These are phyloP conservation scores for Crax fasciolata DNA, from an alignment of 2,797 vertebrate species.

Conservation along the genomic window DNA sequence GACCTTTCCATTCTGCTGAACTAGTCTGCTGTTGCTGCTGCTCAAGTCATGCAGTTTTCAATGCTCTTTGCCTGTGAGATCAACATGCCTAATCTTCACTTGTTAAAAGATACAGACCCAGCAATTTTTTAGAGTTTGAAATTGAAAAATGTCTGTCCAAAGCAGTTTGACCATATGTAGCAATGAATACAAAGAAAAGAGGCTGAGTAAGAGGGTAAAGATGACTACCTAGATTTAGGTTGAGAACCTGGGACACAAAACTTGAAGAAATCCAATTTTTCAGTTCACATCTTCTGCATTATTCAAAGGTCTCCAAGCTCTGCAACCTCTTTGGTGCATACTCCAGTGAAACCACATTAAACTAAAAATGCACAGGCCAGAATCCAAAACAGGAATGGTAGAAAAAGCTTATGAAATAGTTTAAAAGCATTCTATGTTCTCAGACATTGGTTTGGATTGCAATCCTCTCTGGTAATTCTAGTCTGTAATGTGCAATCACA, in stretches of 20 bases:
- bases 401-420: not conserved
- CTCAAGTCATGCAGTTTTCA: not conserved
- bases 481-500: not conserved
- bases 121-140: not conserved
- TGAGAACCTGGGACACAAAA: not conserved
- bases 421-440: not conserved
- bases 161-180: not conserved
- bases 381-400: not conserved
- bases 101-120: not conserved
- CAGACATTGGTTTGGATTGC: not conserved
- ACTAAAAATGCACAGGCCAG: not conserved
- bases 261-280: conserved; percentile 71
- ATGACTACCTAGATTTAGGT: not conserved
- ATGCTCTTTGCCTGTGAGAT: not conserved
- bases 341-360: conserved; percentile 5
- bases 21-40: not conserved
- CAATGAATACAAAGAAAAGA: not conserved
- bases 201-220: not conserved
- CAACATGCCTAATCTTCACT: not conserved
- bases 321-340: conserved; percentile 17
- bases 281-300: conserved; percentile 54
- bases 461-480: not conserved
- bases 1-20: not conserved
- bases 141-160: not conserved
- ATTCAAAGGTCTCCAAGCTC: conserved; percentile 25